Evolutionary conservation across 2,888 invertebrate species (phyloP), one percentile per base, ranked within the genome.

Genomic region (Iselma pallidipennis): DNA sequence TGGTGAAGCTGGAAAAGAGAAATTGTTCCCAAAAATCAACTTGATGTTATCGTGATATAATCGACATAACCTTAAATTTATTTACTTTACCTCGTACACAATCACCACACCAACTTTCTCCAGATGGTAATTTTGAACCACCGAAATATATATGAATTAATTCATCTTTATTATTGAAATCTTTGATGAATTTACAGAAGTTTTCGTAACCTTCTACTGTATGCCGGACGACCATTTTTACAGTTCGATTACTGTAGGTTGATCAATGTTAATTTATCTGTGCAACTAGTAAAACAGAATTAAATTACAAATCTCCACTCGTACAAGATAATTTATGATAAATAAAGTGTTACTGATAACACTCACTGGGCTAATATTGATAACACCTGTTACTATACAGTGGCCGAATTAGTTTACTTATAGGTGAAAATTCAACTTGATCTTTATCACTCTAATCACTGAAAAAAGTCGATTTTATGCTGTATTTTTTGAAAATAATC

Each of bases 61-160:
- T 10, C 14, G 7, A 37, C 2, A 42, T 58, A 3, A 26, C 59
- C 21, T 19, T 31, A 29, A 16, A 48, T 51, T 57, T 56, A 31
- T 51, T 51, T 53, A 45, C 71, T 79, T 82, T 85, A 94, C 94
- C 93, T 83, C 85, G 85, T 12, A 90, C 90, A 81, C 96, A 96
- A 79, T 96, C 96, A 0, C 90, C 88, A 76, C 96, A 96, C 96
- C 96, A 96, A 79, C 94, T 95, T 57, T 86, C 80, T 0, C 94
- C 94, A 69, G 84, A 81, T 0, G 84, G 78, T 53, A 85, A 76
- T 79, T 89, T 89, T 37, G 86, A 83, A 19, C 92, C 92, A 68
- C 85, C 86, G 76, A 89, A 92, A 71, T 88, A 85, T 54, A 91
- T 82, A 66, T 87, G 79, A 37, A 85, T 78, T 19, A 77, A 66